Evolutionary conservation across 2,113 vertebrate genomes (phyloP).

Genomic region (Gorsachius goisagi): DNA sequence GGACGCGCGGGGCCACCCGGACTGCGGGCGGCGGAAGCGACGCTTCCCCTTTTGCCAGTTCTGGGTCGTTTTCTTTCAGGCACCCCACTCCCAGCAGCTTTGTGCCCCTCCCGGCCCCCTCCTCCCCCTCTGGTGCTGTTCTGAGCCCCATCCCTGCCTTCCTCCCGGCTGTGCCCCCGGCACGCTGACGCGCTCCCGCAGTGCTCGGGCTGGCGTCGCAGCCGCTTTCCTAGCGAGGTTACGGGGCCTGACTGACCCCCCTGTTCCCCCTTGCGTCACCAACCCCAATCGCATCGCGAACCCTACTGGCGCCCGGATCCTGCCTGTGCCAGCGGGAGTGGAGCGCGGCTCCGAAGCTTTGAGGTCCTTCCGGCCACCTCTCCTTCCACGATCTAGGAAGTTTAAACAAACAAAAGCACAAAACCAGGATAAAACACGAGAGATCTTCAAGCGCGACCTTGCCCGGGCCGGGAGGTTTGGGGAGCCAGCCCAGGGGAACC

Average conservation of each 20-base stretch:
- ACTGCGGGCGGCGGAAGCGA: fast-evolving
- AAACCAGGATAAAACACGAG: background rate
- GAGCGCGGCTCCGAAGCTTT: background rate
- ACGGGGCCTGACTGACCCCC: fast-evolving
- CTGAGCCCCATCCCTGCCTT: background rate
- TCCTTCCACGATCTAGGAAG: background rate
- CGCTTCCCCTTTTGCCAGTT: background rate
- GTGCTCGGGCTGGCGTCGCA: fast-evolving
- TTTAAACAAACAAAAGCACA: slow-evolving; percentile 15
- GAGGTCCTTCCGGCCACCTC: background rate
- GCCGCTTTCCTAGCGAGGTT: fast-evolving
- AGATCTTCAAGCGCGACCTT: background rate
- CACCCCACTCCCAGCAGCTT: background rate
- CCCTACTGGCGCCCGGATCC: background rate
- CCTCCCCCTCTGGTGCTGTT: background rate
- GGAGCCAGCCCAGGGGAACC: background rate
- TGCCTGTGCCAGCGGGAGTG: fast-evolving
- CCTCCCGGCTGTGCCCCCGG: fast-evolving
- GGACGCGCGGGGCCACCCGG: fast-evolving
- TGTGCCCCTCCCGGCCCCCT: fast-evolving
- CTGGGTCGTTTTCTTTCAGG: fast-evolving
- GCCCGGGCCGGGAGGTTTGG: background rate
- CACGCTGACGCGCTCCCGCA: fast-evolving
- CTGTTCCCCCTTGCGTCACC: fast-evolving
- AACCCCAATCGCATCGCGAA: fast-evolving